These are phyloP conservation scores for Masnerella sp. DNA, from an alignment of 2,888 invertebrate genomes.

Conservation along the genomic window DNA sequence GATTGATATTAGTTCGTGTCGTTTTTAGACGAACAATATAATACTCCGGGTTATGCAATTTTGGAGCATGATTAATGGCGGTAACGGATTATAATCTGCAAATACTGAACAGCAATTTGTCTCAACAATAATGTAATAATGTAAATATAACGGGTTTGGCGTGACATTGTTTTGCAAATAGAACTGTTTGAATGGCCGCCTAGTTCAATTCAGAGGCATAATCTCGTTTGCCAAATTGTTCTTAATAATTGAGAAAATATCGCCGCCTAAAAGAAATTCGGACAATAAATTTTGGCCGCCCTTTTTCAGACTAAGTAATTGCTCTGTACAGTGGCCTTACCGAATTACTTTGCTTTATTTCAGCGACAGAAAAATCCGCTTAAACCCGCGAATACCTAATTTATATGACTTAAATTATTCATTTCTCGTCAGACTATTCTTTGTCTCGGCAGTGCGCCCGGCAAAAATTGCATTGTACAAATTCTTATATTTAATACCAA, in stretches of 20 bases:
- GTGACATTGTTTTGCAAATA: slow-evolving; percentile 25
- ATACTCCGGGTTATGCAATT: slow-evolving; percentile 41
- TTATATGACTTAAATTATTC: slow-evolving; percentile 50
- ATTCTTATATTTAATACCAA: slow-evolving; percentile 43
- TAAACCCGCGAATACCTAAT: slow-evolving; percentile 40
- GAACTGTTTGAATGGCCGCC: slow-evolving; percentile 9
- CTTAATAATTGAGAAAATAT: slow-evolving; percentile 25
- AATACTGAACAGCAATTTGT: slow-evolving; percentile 56
- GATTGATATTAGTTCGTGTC: slow-evolving; percentile 44
- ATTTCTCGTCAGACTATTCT: slow-evolving; percentile 34
- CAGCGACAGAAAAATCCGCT: slow-evolving; percentile 33
- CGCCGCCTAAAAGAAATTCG: slow-evolving; percentile 8
- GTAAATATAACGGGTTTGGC: slow-evolving; percentile 24
- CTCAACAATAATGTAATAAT: slow-evolving; percentile 47
- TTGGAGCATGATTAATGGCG: slow-evolving; percentile 47
- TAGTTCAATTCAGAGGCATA: slow-evolving; percentile 6
- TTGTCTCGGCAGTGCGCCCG: slow-evolving; percentile 23
- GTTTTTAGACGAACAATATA: slow-evolving; percentile 43
- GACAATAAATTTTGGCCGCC: slow-evolving; percentile 18
- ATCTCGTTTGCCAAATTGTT: slow-evolving; percentile 21
- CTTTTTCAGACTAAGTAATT: slow-evolving; percentile 36
- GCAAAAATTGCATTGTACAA: slow-evolving; percentile 47
- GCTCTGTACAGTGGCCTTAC: slow-evolving; percentile 28
- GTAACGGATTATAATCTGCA: slow-evolving; percentile 50
- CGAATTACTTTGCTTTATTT: slow-evolving; percentile 50